Conservation (phyloP, 2,888 invertebrate genomes). For the Rhorus exstirpatorius region DNA sequence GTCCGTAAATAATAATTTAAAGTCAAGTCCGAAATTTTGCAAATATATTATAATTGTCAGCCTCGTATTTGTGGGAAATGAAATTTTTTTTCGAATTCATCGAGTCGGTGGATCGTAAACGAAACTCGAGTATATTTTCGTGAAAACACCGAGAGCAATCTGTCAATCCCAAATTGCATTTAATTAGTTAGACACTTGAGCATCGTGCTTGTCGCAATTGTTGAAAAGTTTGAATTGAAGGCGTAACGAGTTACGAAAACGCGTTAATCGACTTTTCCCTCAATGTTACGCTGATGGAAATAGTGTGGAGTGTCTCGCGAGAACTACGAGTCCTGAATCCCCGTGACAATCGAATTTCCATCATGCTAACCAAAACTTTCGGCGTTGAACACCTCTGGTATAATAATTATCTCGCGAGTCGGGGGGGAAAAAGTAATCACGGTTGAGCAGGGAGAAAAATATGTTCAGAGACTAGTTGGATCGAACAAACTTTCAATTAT, state of each 20-base stretch:
- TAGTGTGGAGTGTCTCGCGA: slow-evolving; percentile 60
- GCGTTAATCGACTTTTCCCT: slow-evolving; percentile 76
- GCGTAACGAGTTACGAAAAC: slow-evolving; percentile 77
- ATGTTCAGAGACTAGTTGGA: slow-evolving; percentile 17
- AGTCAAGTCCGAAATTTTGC: too few species aligned
- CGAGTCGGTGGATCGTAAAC: background rate
- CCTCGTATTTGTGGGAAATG: too few species aligned
- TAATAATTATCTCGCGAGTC: slow-evolving; percentile 58
- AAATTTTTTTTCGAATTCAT: slow-evolving; percentile 1
- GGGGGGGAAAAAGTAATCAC: slow-evolving; percentile 4
- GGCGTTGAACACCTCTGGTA: background rate
- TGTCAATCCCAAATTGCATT: slow-evolving; percentile 46
- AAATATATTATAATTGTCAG: too few species aligned
- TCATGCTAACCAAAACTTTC: slow-evolving; percentile 36
- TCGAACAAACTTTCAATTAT: background rate
- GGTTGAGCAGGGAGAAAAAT: slow-evolving; percentile 11
- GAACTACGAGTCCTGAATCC: slow-evolving; percentile 32
- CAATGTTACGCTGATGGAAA: slow-evolving; percentile 62
- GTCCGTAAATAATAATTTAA: too few species aligned
- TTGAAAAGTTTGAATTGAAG: slow-evolving; percentile 78
- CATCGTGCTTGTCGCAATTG: slow-evolving; percentile 70
- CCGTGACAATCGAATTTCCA: slow-evolving; percentile 21
- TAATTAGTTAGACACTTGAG: slow-evolving; percentile 59
- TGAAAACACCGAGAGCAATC: slow-evolving; percentile 18
- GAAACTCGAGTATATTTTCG: background rate